Conservation (phyloP, 2,113 vertebrate genomes). For the Turnix velox region DNA sequence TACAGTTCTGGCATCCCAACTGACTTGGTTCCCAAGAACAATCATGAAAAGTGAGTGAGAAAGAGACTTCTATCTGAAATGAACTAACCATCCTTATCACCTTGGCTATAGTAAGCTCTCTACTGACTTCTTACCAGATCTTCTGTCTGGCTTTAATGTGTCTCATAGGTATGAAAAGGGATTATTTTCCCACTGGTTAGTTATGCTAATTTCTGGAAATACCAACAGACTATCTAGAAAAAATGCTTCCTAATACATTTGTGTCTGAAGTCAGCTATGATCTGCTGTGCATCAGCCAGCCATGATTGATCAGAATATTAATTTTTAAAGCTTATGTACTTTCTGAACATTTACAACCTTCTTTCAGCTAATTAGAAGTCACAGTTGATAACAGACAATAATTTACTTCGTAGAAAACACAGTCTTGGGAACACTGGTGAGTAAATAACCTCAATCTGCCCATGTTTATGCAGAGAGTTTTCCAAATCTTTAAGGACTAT, state of each 20-base stretch:
- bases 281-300: background rate
- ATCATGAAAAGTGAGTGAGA: background rate
- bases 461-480: background rate
- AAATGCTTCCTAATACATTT: background rate
- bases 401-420: background rate
- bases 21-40: background rate
- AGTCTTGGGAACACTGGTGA: background rate
- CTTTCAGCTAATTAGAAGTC: background rate
- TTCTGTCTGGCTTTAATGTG: background rate
- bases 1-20: background rate
- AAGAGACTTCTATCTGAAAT: background rate
- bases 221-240: background rate
- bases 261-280: background rate
- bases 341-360: background rate
- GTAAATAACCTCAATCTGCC: background rate
- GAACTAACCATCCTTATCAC: background rate
- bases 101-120: background rate
- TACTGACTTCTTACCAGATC: background rate
- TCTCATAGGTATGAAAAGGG: background rate
- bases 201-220: background rate
- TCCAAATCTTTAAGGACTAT: background rate
- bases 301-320: background rate
- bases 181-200: background rate
- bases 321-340: background rate
- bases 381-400: background rate